Evolutionary conservation across 2,797 vertebrate genomes (phyloP).

Genomic region (Lates japonicus): DNA sequence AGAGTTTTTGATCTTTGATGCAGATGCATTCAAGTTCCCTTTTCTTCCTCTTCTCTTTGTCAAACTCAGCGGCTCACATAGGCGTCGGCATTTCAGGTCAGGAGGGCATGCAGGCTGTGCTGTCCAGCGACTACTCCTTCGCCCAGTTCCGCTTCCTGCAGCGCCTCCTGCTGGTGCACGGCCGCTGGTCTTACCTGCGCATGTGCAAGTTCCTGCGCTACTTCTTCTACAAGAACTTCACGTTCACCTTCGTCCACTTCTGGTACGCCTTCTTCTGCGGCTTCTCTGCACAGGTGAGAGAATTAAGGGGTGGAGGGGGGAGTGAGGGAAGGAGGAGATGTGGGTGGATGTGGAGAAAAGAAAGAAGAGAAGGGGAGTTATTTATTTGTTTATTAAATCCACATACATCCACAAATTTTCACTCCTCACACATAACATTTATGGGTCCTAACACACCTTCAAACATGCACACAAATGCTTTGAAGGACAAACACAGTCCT

Average conservation of each 20-base stretch:
- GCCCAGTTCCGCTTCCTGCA: slow-evolving; percentile 95
- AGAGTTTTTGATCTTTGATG: background rate
- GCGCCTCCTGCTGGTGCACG: slow-evolving; percentile 95
- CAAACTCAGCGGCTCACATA: slow-evolving; percentile 90
- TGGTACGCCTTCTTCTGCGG: slow-evolving; percentile 97
- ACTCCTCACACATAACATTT: too few relatives aligned
- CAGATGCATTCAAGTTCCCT: background rate
- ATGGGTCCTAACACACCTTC: too few relatives aligned
- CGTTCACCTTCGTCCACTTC: slow-evolving; percentile 96
- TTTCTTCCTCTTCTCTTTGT: background rate
- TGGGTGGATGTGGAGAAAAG: too few relatives aligned
- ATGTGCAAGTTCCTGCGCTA: slow-evolving; percentile 98
- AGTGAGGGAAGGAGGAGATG: too few relatives aligned
- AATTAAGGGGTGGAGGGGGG: background rate
- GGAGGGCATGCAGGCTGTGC: slow-evolving; percentile 96
- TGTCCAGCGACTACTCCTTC: slow-evolving; percentile 95
- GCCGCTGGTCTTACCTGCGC: slow-evolving; percentile 96
- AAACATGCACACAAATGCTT: too few relatives aligned
- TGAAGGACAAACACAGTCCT: too few relatives aligned
- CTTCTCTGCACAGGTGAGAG: slow-evolving; percentile 95
- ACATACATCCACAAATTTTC: background rate
- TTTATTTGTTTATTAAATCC: background rate
- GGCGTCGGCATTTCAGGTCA: slow-evolving; percentile 95
- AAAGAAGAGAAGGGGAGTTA: background rate
- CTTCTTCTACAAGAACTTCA: slow-evolving; percentile 99